Conservation (phyloP, 2,888 invertebrate species). For the Panzeria rudis region DNA sequence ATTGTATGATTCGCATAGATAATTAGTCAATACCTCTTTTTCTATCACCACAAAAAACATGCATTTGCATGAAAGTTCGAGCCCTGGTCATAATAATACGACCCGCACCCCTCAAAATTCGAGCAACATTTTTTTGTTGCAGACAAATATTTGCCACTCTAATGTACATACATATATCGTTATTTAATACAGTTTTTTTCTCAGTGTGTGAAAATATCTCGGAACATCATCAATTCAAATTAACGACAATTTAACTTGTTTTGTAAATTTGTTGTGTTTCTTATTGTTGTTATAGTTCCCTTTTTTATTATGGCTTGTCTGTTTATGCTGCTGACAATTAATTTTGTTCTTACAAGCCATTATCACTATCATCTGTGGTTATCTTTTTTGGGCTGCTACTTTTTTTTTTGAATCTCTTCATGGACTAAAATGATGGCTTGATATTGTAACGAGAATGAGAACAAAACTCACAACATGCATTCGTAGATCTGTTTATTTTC, state of each 20-base stretch:
- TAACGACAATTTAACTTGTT: conserved; percentile 66
- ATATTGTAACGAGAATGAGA: conserved; percentile 45
- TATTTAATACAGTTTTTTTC: conserved; percentile 9
- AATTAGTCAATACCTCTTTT: too few species aligned
- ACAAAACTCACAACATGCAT: conserved; percentile 32
- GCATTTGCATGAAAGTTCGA: too few species aligned
- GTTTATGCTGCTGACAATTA: conserved; percentile 77
- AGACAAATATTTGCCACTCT: too few species aligned
- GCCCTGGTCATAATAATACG: too few species aligned
- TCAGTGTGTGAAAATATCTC: conserved; percentile 37
- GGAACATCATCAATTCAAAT: conserved; percentile 56
- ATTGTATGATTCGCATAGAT: too few species aligned
- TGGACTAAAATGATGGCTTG: conserved; percentile 57
- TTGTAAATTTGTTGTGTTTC: conserved; percentile 51
- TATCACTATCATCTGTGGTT: conserved; percentile 79
- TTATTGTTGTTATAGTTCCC: conserved; percentile 37
- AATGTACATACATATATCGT: too few species aligned
- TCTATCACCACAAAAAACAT: too few species aligned
- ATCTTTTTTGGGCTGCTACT: conserved; percentile 49
- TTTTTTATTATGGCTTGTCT: conserved; percentile 25
- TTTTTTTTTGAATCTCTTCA: conserved; percentile 21
- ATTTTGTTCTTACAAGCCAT: conserved; percentile 82
- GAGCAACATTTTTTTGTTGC: too few species aligned
- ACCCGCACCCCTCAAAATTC: too few species aligned
- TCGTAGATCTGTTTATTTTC: not conserved